Evolutionary conservation across 2,797 vertebrate genomes (phyloP).

Genomic region (Denticeps clupeoides): DNA sequence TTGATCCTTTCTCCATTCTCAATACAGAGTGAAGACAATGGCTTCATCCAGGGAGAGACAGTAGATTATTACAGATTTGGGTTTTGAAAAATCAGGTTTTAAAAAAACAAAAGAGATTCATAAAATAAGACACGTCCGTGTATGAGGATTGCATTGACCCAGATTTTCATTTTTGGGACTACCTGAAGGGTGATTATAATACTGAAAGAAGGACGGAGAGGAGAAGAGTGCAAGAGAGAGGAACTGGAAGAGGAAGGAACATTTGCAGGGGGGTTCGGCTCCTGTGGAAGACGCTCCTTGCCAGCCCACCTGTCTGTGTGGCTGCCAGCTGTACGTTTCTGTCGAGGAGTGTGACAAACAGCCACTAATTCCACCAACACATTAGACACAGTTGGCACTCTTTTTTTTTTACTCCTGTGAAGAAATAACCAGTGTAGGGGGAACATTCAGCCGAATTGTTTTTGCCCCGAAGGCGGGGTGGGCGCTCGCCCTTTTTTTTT

Average conservation of each 20-base stretch:
- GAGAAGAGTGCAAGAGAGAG: neutral
- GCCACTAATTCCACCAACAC: slow-evolving; percentile 32
- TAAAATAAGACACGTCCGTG: neutral
- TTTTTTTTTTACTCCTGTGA: slow-evolving; percentile 24
- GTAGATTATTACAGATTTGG: too few species aligned
- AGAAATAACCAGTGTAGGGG: slow-evolving; percentile 25
- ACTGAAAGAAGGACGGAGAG: slow-evolving; percentile 17
- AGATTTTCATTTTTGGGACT: too few species aligned
- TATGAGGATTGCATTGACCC: too few species aligned
- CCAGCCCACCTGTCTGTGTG: slow-evolving; percentile 39
- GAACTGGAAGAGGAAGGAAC: slow-evolving; percentile 10
- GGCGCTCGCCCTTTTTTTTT: neutral
- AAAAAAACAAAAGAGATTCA: neutral
- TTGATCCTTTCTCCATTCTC: slow-evolving; percentile 16
- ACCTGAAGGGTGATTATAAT: neutral
- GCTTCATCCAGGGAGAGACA: neutral
- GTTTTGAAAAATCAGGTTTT: too few species aligned
- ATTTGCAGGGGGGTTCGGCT: slow-evolving; percentile 17
- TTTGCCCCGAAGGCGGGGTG: too few species aligned
- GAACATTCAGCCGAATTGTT: too few species aligned
- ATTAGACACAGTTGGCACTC: slow-evolving; percentile 34
- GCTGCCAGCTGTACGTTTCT: slow-evolving; percentile 33
- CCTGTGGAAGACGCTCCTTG: slow-evolving; percentile 28
- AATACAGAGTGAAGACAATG: slow-evolving; percentile 7
- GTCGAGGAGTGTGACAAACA: slow-evolving; percentile 30